phyloP scores from a whole-genome alignment of 1,140 invertebrate genomes.

The Ceratina japonica region DNA sequence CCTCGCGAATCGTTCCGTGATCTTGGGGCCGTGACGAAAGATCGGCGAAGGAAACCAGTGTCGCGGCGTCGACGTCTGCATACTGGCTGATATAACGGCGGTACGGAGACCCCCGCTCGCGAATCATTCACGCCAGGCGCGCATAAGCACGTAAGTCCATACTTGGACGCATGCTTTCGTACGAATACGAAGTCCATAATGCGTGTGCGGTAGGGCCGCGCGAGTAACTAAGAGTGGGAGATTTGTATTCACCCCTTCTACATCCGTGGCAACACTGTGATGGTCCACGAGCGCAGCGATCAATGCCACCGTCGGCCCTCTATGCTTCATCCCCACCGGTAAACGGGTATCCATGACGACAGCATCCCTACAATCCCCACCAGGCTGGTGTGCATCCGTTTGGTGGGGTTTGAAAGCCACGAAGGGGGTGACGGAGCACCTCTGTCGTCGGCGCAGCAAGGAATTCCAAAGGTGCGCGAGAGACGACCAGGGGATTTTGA shows the following conservation, averaged over 20 bases:
- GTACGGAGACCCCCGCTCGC: conserved; percentile 39
- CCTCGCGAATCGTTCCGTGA: not conserved
- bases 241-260: conserved; percentile 74
- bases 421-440: conserved; percentile 64
- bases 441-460: conserved; percentile 59
- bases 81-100: conserved; percentile 63
- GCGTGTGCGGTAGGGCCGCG: conserved; percentile 54
- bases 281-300: conserved; percentile 74
- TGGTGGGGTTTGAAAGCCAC: conserved; percentile 68
- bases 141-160: conserved; percentile 72
- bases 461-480: conserved; percentile 63
- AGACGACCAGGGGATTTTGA: conserved; percentile 63
- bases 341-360: conserved; percentile 72
- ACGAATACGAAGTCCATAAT: conserved; percentile 69
- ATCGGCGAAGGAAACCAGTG: conserved; percentile 31
- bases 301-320: conserved; percentile 76
- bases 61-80: conserved; percentile 60
- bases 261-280: conserved; percentile 67
- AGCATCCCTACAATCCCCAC: conserved; percentile 72
- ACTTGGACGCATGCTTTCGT: conserved; percentile 70
- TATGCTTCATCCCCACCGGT: conserved; percentile 62
- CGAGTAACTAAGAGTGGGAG: conserved; percentile 48
- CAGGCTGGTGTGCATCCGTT: conserved; percentile 29
- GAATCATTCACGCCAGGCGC: conserved; percentile 71
- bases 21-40: conserved; percentile 16